Evolutionary conservation across 1,140 invertebrate genomes (phyloP).

Genomic region (Contarinia nasturtii): DNA sequence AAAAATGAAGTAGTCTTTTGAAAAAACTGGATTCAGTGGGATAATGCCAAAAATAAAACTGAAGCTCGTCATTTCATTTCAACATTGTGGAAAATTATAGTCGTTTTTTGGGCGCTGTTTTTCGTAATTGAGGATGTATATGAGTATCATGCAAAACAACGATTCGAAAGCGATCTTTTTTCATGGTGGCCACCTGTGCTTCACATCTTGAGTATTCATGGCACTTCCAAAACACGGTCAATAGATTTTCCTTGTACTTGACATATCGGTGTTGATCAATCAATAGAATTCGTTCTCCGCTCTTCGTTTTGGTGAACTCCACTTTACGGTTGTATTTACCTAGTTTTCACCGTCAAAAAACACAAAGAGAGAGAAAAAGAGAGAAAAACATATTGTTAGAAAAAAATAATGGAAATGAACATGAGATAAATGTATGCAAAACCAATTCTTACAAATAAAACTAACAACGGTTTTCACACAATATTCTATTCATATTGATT

Average conservation of each 20-base stretch:
- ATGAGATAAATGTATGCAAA: no score
- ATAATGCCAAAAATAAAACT: no score
- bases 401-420: no score
- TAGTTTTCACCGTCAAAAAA: not conserved
- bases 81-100: no score
- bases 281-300: not conserved
- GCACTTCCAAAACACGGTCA: not conserved
- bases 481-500: no score
- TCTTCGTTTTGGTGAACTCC: not conserved
- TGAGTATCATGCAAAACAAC: slow-evolving; percentile 1
- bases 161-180: not conserved
- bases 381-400: no score
- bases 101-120: not conserved
- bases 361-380: no score
- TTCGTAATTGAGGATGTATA: not conserved
- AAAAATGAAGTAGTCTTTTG: no score
- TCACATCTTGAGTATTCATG: slow-evolving; percentile 1
- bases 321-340: not conserved
- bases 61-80: no score
- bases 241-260: not conserved
- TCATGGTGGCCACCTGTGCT: not conserved
- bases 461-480: no score
- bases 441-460: no score
- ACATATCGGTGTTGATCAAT: not conserved
- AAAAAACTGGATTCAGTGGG: no score